phyloP scores from a whole-genome alignment of 2,888 invertebrate species.

The Clusia tigrina region DNA sequence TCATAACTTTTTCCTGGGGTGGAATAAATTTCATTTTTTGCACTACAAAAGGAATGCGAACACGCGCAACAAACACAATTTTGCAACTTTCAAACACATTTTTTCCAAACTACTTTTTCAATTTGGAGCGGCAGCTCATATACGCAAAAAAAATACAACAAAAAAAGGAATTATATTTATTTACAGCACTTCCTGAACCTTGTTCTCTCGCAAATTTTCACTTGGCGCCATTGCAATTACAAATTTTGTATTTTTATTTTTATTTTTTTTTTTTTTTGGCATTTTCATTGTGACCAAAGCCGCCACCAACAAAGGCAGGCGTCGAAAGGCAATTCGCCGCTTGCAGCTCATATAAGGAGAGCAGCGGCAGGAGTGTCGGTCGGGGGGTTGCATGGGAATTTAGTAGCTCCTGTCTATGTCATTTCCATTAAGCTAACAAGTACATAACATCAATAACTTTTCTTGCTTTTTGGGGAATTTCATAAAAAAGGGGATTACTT shows the following conservation, averaged over 20 bases:
- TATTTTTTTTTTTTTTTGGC: background rate
- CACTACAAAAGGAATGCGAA: too few species aligned
- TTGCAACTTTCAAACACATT: too few species aligned
- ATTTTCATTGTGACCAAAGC: background rate
- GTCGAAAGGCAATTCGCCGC: too few species aligned
- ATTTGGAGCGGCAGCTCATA: too few species aligned
- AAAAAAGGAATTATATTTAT: too few species aligned
- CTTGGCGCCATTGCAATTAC: slow-evolving; percentile 6
- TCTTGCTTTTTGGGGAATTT: background rate
- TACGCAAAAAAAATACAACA: too few species aligned
- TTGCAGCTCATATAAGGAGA: background rate
- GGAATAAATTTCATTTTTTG: too few species aligned
- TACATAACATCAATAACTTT: background rate
- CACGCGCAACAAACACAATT: too few species aligned
- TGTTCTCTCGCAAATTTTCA: background rate
- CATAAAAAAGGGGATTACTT: background rate
- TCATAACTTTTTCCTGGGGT: too few species aligned
- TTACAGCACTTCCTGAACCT: background rate
- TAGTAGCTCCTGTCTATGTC: background rate
- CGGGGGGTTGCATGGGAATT: background rate
- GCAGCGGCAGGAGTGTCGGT: background rate
- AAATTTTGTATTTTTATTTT: too few species aligned
- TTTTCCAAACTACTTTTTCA: too few species aligned
- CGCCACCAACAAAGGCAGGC: too few species aligned
- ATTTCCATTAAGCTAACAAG: slow-evolving; percentile 7